Conservation (phyloP, 2,113 vertebrate species). For the Oostethus manadensis region DNA sequence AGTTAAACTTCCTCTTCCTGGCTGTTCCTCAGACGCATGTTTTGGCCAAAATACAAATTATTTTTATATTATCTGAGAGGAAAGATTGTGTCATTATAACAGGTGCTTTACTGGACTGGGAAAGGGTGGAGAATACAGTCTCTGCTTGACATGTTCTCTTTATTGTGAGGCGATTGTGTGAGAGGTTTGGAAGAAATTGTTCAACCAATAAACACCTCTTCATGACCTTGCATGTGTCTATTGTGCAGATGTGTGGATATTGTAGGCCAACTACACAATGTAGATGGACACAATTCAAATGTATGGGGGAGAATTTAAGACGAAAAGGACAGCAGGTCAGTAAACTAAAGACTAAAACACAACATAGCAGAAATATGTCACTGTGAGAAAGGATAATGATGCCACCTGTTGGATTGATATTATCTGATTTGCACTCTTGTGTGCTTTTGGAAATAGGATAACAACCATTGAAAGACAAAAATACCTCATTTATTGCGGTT, state of each 20-base stretch:
- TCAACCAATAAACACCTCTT: conserved; percentile 45
- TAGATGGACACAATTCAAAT: not conserved
- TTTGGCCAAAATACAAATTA: conserved; percentile 22
- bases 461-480: too few species aligned
- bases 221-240: conserved; percentile 30
- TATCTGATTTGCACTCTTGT: too few species aligned
- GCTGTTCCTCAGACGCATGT: conserved; percentile 11
- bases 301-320: conserved; percentile 1
- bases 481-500: too few species aligned
- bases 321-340: conserved; percentile 19
- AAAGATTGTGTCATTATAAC: conserved; percentile 37
- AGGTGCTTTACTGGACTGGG: conserved; percentile 38
- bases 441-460: too few species aligned
- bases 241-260: conserved; percentile 48
- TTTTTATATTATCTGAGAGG: conserved; percentile 35
- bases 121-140: conserved; percentile 32
- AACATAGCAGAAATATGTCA: too few species aligned
- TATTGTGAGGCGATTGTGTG: conserved; percentile 47
- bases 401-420: too few species aligned
- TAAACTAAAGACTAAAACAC: not conserved
- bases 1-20: conserved; percentile 24
- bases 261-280: conserved; percentile 28
- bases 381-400: too few species aligned
- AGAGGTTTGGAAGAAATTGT: conserved; percentile 38
- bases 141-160: conserved; percentile 39